phyloP scores from a whole-genome alignment of 2,797 vertebrate species.

The Pelobates cultripes region DNA sequence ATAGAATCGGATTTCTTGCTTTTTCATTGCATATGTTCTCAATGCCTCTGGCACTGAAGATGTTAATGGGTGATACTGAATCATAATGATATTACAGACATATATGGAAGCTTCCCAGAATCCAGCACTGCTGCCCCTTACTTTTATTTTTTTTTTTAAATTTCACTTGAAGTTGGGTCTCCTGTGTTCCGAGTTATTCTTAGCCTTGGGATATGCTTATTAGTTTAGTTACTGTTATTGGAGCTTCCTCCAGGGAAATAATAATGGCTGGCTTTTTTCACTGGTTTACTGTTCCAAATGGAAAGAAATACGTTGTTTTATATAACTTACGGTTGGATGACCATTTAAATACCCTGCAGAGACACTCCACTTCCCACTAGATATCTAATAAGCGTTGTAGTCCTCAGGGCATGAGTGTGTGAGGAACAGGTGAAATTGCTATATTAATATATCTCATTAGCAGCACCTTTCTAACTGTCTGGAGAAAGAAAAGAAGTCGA shows the following conservation, averaged over 20 bases:
- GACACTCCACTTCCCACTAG: background rate
- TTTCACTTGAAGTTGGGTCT: background rate
- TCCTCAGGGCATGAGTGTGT: background rate
- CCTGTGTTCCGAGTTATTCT: background rate
- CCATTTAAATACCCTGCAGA: slow-evolving; percentile 9
- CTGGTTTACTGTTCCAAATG: background rate
- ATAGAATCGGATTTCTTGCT: no score
- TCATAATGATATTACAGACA: background rate
- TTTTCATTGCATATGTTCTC: background rate
- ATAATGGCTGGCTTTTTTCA: background rate
- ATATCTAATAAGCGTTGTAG: background rate
- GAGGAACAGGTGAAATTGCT: background rate
- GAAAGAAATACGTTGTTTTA: background rate
- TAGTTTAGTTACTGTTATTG: slow-evolving; percentile 6
- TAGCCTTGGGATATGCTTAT: slow-evolving; percentile 15
- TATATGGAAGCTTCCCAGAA: background rate
- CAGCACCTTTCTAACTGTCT: background rate
- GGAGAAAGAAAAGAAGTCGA: background rate
- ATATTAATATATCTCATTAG: slow-evolving; percentile 4
- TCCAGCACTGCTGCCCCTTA: background rate
- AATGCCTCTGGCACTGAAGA: background rate
- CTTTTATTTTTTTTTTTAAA: background rate
- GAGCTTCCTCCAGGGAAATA: slow-evolving; percentile 18
- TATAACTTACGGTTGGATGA: background rate
- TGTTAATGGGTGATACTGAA: background rate